phyloP scores from a whole-genome alignment of 2,888 invertebrate genomes.

The Erpobdella octoculata region DNA sequence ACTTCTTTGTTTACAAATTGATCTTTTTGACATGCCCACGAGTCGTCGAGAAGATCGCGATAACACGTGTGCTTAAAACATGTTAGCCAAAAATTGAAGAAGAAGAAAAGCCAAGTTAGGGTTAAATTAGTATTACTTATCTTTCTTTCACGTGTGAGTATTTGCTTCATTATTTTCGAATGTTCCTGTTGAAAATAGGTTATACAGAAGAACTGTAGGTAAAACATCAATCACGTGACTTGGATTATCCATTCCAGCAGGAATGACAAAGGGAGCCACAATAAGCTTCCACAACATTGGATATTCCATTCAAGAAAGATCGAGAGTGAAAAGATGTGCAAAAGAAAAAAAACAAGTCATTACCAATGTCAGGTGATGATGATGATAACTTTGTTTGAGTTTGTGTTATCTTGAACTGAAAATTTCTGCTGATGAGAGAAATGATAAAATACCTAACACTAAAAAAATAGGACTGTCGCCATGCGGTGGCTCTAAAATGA shows the following conservation, averaged over 20 bases:
- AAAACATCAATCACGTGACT: too few relatives aligned
- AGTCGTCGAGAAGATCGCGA: background rate
- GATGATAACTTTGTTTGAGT: background rate
- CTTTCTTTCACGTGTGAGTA: too few relatives aligned
- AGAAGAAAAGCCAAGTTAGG: too few relatives aligned
- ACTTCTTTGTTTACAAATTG: too few relatives aligned
- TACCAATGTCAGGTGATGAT: background rate
- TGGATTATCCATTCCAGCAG: too few relatives aligned
- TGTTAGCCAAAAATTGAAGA: background rate
- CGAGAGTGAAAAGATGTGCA: background rate
- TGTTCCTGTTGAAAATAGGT: too few relatives aligned
- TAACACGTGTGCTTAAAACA: background rate
- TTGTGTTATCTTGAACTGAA: background rate
- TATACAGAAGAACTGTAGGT: too few relatives aligned
- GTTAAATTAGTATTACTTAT: too few relatives aligned
- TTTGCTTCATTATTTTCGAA: too few relatives aligned
- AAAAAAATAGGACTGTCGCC: background rate
- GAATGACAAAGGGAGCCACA: background rate
- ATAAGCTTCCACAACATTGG: conserved; percentile 15
- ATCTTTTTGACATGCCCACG: too few relatives aligned
- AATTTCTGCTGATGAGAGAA: background rate
- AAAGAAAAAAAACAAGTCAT: background rate
- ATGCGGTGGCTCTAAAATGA: background rate
- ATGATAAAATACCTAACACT: background rate
- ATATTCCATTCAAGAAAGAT: background rate